Base-by-base conservation (phyloP, 2,888 invertebrate species). In the Heteromurus nitidus region DNA sequence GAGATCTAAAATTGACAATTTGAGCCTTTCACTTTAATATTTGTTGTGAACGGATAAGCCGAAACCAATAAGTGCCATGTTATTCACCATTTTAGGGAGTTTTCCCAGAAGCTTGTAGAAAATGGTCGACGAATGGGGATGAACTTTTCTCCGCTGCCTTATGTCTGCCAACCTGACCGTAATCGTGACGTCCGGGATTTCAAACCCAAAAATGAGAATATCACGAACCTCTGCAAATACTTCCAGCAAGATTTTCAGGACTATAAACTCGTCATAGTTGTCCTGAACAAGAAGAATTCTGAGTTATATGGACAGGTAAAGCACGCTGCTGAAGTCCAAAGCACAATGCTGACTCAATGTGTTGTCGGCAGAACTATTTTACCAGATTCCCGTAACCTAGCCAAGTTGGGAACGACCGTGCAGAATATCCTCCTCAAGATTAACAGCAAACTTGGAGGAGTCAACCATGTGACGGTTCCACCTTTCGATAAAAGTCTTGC, bases 361-460 rank as follows among this genome's bases (percentile, higher is more conserved):
- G 88, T 90, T n/a, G 86, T 88, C 65, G 67, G 18, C 1, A 31
- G 28, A 42, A 76, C 72, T 36, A 80, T 68, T 20, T 24, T 73
- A n/a, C 1, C n/a, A 9, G 11, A 16, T 13, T 3, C 7, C 1
- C 30, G 42, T 11, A 3, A 11, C 13, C 1, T 5, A 7, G 7
- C 11, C 2, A 3, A 2, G 3, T 2, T 9, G 7, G 60, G 47
- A 1, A 24, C 65, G 9, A 75, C 87, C n/a, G 88, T 89, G 64
- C 86, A 88, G 20, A 88, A 88, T 77, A 86, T 88, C n/a, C 73
- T 86, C n/a, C 72, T 87, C 13, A 90, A 91, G 84, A 86, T 90
- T 30, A 89, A 89, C 84, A 88, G 88, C 22, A 90, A 90, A 84
- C 83, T 90, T 69, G 90, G 89, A 3, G 89, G 90, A 28, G 88